Evolutionary conservation across 2,113 vertebrate species (phyloP).

Genomic region (Serilophus lunatus): DNA sequence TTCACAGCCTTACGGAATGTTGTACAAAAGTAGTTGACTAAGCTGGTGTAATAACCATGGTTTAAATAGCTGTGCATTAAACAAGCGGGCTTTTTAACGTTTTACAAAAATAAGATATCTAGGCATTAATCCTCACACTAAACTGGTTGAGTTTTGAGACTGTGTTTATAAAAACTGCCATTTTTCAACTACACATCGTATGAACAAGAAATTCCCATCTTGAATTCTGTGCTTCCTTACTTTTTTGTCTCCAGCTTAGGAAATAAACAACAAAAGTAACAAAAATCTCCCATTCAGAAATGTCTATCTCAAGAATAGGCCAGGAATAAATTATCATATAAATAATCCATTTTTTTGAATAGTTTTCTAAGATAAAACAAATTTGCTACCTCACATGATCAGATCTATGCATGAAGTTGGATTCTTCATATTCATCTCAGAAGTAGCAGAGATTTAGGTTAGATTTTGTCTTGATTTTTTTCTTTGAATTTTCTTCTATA

Average conservation of each 20-base stretch:
- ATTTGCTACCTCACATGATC: neutral
- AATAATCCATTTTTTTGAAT: neutral
- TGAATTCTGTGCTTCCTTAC: neutral
- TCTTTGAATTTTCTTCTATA: neutral
- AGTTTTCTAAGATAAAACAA: neutral
- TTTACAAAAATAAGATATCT: neutral
- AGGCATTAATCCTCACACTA: neutral
- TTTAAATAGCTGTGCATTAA: too few relatives aligned
- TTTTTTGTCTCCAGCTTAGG: neutral
- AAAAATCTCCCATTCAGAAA: neutral
- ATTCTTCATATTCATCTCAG: neutral
- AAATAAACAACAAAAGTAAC: neutral
- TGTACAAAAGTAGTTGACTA: neutral
- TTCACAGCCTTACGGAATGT: neutral
- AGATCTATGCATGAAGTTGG: neutral
- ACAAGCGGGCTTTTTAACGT: neutral
- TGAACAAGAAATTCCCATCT: neutral
- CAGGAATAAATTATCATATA: neutral
- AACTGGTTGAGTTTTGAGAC: neutral
- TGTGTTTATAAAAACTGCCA: neutral
- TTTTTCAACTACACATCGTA: neutral
- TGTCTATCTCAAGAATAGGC: neutral
- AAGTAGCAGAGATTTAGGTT: neutral
- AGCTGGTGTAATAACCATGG: neutral
- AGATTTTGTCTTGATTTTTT: neutral